Evolutionary conservation across 2,888 invertebrate genomes (phyloP), one percentile per base, ranked within the genome.

Genomic region (Pseudanteris insignis): DNA sequence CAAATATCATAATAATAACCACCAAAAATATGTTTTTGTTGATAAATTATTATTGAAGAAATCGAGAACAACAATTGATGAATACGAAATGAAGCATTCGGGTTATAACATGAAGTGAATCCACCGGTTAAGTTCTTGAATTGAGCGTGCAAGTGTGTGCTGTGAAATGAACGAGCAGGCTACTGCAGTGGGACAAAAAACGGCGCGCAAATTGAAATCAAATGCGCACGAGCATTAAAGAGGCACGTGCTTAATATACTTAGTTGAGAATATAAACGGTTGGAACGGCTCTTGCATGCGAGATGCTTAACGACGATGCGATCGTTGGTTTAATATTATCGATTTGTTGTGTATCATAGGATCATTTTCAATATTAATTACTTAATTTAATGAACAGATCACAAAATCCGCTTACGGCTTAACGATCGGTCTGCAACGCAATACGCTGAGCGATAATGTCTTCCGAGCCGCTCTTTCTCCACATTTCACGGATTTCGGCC

Each of bases 351-450:
- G 43, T 41, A 59, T 65, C 55, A 46, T 21, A 36, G 33, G 46
- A 53, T 53, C 62, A 58, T 68, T 68, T 67, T 63, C 63, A 61
- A 69, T 70, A 71, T 71, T 70, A 70, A 74, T 72, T 68, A 69
- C 66, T 68, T 66, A 65, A 70, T 72, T 72, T 68, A 70, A 73
- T 71, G 69, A 68, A 69, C 64, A 67, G 63, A 64, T 65, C 63
- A 63, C 32, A 50, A 64, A 69, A 70, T 70, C 70, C 68, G 71
- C 70, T 72, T 70, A 69, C 46, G 55, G 66, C 63, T 70, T 64
- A 70, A 66, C 63, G 59, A 51, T 60, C 59, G 34, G 14, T 33
- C 51, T 59, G 43, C 40, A 63, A 58, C 37, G 54, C 57, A 64
- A 65, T 58, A 64, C 50, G 50, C 33, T 24, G 26, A 21, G 28